Conservation (phyloP, 2,113 vertebrate genomes). For the Scopus umbretta region DNA sequence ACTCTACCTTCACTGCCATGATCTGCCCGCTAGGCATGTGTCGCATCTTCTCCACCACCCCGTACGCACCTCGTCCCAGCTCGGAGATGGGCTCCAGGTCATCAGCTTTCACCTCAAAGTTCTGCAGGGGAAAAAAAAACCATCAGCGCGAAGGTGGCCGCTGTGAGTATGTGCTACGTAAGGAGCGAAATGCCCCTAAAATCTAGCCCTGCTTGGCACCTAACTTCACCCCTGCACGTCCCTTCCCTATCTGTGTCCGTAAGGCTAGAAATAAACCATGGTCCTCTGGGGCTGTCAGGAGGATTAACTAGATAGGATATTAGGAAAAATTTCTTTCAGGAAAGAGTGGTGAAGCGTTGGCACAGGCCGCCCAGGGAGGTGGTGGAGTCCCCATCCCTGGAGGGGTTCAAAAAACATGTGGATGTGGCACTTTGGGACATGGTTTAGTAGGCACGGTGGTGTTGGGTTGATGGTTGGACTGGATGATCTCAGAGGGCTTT, state of each 20-base stretch:
- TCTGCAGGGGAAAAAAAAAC: constrained; percentile 69
- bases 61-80: constrained; percentile 94
- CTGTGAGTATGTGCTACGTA: rapidly evolving
- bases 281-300: not conserved
- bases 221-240: not conserved
- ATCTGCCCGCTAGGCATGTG: constrained; percentile 94
- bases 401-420: no score
- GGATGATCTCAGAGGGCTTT: no score
- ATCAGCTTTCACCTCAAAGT: constrained; percentile 98
- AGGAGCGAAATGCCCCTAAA: rapidly evolving
- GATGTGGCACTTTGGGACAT: no score
- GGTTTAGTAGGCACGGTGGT: no score
- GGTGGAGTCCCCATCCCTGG: no score
- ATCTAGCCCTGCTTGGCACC: not conserved
- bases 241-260: not conserved
- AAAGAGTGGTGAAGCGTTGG: no score
- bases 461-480: no score
- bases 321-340: no score
- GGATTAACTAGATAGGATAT: no score
- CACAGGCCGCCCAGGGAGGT: no score
- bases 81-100: constrained; percentile 93
- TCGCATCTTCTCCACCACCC: constrained; percentile 97
- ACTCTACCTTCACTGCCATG: constrained; percentile 96
- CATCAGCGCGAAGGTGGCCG: not conserved
- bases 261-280: rapidly evolving